A percentile compares a stretch with the other conserved stretches of the same genome.
Evolutionary conservation across 2,113 vertebrate genomes (phyloP).

Genomic region (Sigmodon hispidus): DNA sequence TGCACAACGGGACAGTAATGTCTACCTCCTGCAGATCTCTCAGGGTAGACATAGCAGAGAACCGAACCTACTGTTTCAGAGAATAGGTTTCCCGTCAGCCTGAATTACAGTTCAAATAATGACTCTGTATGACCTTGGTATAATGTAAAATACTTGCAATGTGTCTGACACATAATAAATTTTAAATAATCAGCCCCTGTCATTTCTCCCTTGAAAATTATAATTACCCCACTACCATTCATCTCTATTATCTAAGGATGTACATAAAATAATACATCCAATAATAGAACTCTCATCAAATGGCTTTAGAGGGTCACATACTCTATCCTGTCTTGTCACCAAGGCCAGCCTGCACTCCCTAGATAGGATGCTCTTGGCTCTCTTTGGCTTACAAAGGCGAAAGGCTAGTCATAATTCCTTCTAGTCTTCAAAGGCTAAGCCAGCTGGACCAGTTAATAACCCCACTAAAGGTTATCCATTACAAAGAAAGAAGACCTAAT

Average conservation of each 20-base stretch:
- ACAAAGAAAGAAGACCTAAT: slow-evolving; percentile 17
- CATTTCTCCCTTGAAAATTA: slow-evolving; percentile 59
- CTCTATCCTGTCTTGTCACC: not conserved
- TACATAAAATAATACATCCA: not conserved
- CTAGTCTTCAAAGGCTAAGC: slow-evolving; percentile 31
- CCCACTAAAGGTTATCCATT: slow-evolving; percentile 55
- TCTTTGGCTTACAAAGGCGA: not conserved
- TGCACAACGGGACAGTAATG: not conserved
- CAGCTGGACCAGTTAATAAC: slow-evolving; percentile 52
- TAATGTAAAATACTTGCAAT: not conserved
- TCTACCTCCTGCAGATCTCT: not conserved
- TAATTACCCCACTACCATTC: not conserved
- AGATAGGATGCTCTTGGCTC: not conserved
- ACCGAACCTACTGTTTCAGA: not conserved
- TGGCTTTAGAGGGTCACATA: not conserved
- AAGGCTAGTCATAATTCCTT: not conserved
- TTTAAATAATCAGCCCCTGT: not conserved
- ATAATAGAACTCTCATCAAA: not conserved
- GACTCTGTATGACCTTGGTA: not conserved
- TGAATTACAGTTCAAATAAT: not conserved
- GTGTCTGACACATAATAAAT: not conserved
- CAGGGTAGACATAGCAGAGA: not conserved
- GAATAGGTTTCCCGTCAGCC: not conserved
- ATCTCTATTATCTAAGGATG: slow-evolving; percentile 40
- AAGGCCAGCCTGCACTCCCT: not conserved